Conservation (phyloP, 2,888 invertebrate species). For the Pseudoips prasinana region DNA sequence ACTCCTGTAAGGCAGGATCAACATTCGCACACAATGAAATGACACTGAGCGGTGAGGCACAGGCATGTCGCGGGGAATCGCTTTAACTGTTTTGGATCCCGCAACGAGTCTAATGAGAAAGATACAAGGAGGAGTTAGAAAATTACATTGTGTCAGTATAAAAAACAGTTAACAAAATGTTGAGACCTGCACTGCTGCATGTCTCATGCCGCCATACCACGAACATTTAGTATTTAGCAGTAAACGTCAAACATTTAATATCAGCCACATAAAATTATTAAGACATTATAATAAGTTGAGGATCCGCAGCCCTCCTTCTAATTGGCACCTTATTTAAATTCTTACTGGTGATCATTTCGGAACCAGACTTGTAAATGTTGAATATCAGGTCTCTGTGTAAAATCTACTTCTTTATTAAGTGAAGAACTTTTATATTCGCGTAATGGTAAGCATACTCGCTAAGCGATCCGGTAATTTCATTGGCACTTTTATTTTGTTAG, state of each 20-base stretch:
- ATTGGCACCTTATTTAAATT: slow-evolving; percentile 77
- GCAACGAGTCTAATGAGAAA: no score
- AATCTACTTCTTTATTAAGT: slow-evolving; percentile 71
- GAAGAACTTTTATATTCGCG: slow-evolving; percentile 59
- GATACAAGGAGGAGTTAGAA: no score
- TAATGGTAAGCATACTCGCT: slow-evolving; percentile 62
- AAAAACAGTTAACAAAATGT: no score
- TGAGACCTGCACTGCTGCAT: no score
- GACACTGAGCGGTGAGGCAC: no score
- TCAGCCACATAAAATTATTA: slow-evolving; percentile 57
- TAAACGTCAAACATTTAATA: slow-evolving; percentile 57
- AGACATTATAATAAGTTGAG: slow-evolving; percentile 54
- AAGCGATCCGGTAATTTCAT: slow-evolving; percentile 60
- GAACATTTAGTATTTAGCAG: slow-evolving; percentile 52
- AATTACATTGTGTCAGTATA: no score
- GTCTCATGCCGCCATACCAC: slow-evolving; percentile 20
- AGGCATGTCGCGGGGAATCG: no score
- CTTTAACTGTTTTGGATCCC: no score
- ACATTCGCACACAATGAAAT: no score
- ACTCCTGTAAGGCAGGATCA: no score
- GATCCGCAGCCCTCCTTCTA: slow-evolving; percentile 56
- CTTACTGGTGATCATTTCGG: slow-evolving; percentile 63
- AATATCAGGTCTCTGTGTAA: slow-evolving; percentile 63
- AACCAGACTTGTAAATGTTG: slow-evolving; percentile 53
- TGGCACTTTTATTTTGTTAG: slow-evolving; percentile 57